phyloP scores from a whole-genome alignment of 2,888 invertebrate genomes.

The Ophraella communa region DNA sequence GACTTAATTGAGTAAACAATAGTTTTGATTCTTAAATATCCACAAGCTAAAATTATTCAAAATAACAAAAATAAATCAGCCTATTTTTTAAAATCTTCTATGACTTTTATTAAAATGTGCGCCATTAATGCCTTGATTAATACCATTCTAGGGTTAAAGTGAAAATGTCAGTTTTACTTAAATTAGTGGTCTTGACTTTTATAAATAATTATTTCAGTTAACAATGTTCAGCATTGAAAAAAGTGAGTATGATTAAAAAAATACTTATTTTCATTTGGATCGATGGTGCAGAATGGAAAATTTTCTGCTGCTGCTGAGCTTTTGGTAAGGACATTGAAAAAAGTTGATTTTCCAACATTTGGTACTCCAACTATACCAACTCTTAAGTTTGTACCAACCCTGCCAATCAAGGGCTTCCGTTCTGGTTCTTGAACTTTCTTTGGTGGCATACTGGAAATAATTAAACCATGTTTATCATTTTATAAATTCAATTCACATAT shows the following conservation, averaged over 20 bases:
- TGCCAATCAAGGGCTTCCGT: constrained; percentile 88
- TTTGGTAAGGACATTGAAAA: constrained; percentile 98
- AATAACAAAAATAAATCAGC: no score
- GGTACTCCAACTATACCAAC: constrained; percentile 96
- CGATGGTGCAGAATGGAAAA: constrained; percentile 99
- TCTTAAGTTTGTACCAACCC: constrained; percentile 94
- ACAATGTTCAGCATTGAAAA: neutral
- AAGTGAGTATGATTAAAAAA: constrained; percentile 37
- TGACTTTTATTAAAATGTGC: no score
- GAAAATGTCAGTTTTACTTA: no score
- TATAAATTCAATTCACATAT: no score
- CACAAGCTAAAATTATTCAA: no score
- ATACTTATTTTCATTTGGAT: constrained; percentile 99
- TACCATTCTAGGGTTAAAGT: no score
- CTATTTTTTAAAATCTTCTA: no score
- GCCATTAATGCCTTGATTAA: no score
- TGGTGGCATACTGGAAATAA: constrained; percentile 69
- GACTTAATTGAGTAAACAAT: no score
- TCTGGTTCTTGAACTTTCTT: constrained; percentile 92
- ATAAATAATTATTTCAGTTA: no score
- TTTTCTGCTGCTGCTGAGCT: constrained; percentile 98
- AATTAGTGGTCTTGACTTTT: no score
- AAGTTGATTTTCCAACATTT: constrained; percentile 99
- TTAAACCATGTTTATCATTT: neutral
- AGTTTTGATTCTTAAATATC: no score